Base-by-base conservation (phyloP, 2,888 invertebrate species). In the Pegoplata infirma region DNA sequence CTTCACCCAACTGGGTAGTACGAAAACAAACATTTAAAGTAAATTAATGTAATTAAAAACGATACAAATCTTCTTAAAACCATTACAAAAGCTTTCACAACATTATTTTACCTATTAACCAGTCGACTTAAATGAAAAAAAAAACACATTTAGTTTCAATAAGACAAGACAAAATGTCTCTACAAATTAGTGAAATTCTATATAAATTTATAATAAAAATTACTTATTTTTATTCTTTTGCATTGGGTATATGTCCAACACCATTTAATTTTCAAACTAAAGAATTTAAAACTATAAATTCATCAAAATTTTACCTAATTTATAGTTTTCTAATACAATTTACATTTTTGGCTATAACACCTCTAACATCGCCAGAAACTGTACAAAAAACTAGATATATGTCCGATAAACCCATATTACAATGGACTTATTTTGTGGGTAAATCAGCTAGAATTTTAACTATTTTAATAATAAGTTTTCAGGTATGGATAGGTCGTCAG, bases 241-340 rank as follows among this genome's bases (percentile, higher is more conserved):
- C 53, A 2, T 19, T 71, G 66, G 76, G 71, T 5, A 44, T 58
- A 2, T 2, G 23, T 36, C 68, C 68, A 1, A 58, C 49, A 6
- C 16, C 36, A 12, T 59, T 36, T 14, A 49, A 68, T 40, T 23
- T 36, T 21, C 10, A 58, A 5, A 16, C 16, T 1, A 21, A 49
- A 10, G 32, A 25, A 8, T 40, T 59, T 5, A 21, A 51, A 17
- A 7, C 28, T 40, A 1, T 5, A 23, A 23, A 23, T 6, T 23
- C 6, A 12, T 25, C 51, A 1, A 32, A 17, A 12, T 2, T 25
- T 1, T 69, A 69, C 25, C 36, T 69, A 1, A 1, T 23, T 10
- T 69, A 69, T 19, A 69, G 69, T 51, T 32, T 5, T 0, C 5
- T 59, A 3, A 59, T 69, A 46, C 69, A 69, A 10, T 51, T 32